Percentiles rank a stretch among this genome's conserved stretches.
Conservation (phyloP, 2,113 vertebrate genomes). For the Odocoileus virginianus region DNA sequence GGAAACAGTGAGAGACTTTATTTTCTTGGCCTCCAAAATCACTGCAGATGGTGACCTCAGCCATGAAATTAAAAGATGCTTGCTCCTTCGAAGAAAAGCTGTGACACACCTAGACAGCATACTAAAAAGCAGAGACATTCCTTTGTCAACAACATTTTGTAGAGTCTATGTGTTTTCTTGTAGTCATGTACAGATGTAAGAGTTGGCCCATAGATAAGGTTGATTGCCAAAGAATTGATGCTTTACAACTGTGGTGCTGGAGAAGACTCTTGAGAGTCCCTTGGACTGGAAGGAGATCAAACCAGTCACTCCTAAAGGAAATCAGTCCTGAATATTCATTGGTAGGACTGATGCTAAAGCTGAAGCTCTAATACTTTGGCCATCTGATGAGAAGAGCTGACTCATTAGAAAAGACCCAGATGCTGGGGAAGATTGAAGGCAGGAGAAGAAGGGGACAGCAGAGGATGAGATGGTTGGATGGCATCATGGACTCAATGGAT, state of each 20-base stretch:
- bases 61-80: neutral
- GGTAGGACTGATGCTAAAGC: neutral
- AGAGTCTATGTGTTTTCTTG: neutral
- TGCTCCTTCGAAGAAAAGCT: neutral
- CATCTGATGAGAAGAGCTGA: neutral
- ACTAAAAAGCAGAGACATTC: neutral
- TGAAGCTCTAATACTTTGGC: neutral
- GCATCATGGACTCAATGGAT: neutral
- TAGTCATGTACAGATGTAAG: neutral
- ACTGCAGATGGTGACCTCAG: neutral
- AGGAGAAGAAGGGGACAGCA: fast-evolving
- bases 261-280: neutral
- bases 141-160: neutral
- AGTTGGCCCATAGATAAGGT: neutral
- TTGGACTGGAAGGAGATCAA: neutral
- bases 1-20: neutral
- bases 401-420: neutral
- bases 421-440: neutral
- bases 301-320: neutral
- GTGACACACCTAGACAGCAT: neutral
- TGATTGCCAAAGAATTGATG: neutral
- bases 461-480: neutral
- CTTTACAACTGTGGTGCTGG: neutral
- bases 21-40: neutral
- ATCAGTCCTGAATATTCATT: neutral